phyloP scores from a whole-genome alignment of 2,113 vertebrate genomes.

The Ictalurus punctatus region DNA sequence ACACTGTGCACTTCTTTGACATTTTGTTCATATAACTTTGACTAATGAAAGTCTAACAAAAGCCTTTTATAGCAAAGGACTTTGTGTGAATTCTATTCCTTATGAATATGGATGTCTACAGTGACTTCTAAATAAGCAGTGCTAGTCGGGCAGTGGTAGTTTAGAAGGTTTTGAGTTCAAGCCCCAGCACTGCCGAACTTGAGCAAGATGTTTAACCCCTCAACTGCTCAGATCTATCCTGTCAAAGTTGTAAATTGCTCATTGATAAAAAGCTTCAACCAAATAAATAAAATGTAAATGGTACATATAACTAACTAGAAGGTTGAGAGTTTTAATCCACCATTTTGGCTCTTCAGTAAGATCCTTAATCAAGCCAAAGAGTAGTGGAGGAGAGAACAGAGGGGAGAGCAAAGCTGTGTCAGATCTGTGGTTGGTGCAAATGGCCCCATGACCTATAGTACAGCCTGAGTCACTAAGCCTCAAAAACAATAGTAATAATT shows the following conservation, averaged over 20 bases:
- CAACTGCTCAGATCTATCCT: neutral
- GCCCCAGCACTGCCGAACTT: neutral
- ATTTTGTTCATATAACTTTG: neutral
- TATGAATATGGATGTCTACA: neutral
- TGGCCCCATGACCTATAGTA: neutral
- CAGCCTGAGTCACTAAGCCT: neutral
- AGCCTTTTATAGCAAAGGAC: neutral
- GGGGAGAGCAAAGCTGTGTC: conserved; percentile 30
- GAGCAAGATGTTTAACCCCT: neutral
- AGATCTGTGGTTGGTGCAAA: neutral
- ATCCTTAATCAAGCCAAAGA: neutral
- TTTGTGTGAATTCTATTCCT: neutral
- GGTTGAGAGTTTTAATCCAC: neutral
- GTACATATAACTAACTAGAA: neutral
- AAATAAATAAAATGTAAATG: neutral
- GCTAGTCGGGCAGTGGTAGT: conserved; percentile 11
- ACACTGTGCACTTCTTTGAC: neutral
- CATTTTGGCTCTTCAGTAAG: neutral
- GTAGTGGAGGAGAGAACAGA: conserved; percentile 21
- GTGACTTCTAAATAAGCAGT: neutral
- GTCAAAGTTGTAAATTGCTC: neutral
- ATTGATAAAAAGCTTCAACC: neutral
- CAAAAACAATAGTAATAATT: neutral
- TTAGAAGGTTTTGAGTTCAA: neutral
- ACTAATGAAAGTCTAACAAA: neutral